Percentiles rank a stretch among this genome's conserved stretches.
Conservation (phyloP, 1,140 invertebrate species). For the Drosophila guanche region DNA sequence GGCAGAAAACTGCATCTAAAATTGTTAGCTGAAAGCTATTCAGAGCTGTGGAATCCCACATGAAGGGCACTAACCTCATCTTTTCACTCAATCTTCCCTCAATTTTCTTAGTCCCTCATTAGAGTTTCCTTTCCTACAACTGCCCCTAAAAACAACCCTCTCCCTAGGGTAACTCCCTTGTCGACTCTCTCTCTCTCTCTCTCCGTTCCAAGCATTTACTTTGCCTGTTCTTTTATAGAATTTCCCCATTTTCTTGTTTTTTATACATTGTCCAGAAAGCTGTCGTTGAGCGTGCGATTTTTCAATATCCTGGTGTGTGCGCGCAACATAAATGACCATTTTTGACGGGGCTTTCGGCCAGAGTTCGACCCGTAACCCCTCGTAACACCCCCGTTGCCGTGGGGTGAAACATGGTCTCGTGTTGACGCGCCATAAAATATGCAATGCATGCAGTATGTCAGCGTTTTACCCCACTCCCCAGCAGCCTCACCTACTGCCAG, state of each 20-base stretch:
- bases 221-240: slow-evolving; percentile 20
- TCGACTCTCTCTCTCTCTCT: neutral
- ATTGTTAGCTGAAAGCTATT: too few relatives aligned
- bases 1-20: too few relatives aligned
- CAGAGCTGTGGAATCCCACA: too few relatives aligned
- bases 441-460: slow-evolving; percentile 80
- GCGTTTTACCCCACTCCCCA: slow-evolving; percentile 30
- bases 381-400: slow-evolving; percentile 13
- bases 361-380: neutral
- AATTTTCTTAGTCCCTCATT: too few relatives aligned
- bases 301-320: slow-evolving; percentile 66
- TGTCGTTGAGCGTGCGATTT: slow-evolving; percentile 56
- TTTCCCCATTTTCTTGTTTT: slow-evolving; percentile 47
- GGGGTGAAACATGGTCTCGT: slow-evolving; percentile 78
- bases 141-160: too few relatives aligned
- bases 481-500: slow-evolving; percentile 4
- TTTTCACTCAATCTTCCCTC: too few relatives aligned
- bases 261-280: slow-evolving; percentile 22
- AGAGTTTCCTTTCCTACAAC: too few relatives aligned
- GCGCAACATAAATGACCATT: slow-evolving; percentile 53
- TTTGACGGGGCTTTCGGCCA: slow-evolving; percentile 35
- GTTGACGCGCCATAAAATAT: slow-evolving; percentile 80
- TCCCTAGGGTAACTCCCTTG: too few relatives aligned
- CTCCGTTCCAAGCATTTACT: neutral
- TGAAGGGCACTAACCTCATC: too few relatives aligned